Base-by-base conservation (phyloP, 1,140 invertebrate genomes). In the Protaetia brevitarsis region DNA sequence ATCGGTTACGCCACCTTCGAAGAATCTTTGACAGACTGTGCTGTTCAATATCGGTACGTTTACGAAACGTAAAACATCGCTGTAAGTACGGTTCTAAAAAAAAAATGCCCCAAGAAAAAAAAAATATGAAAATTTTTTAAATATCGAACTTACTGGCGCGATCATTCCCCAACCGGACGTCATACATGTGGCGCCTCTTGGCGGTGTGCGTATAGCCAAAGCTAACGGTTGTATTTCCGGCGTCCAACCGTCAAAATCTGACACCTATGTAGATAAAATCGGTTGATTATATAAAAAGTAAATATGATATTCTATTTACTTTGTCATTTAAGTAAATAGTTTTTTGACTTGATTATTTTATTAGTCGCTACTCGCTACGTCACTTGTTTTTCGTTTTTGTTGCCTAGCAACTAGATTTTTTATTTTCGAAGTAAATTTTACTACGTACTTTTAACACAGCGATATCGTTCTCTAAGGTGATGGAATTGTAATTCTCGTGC, bases 361-460 rank as follows among this genome's bases (percentile, higher is more conserved):
- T n/a, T n/a, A n/a, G n/a, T n/a, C n/a, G n/a, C n/a, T n/a, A n/a
- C n/a, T n/a, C n/a, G n/a, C n/a, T n/a, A n/a, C n/a, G n/a, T n/a
- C n/a, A n/a, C n/a, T n/a, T n/a, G n/a, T n/a, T n/a, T n/a, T n/a
- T n/a, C n/a, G n/a, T n/a, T n/a, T n/a, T n/a, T n/a, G n/a, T n/a
- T n/a, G n/a, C n/a, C n/a, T n/a, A n/a, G n/a, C n/a, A 41, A n/a
- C 11, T 16, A 41, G 7, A 16, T 11, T 7, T 45, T 45, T 36
- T 36, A 13, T 3, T n/a, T 36, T 36, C 11, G 16, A 8, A 37
- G 23, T 3, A 58, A 19, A n/a, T 3, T 45, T 45, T 7, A 0
- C 4, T 21, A 10, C 13, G n/a, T 65, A 72, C 71, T 30, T 67
- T 36, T 23, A 72, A 28, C 36, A 72, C 58, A 16, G 66, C 71